phyloP scores from a whole-genome alignment of 2,888 invertebrate genomes.

The Melanostoma mellinum region DNA sequence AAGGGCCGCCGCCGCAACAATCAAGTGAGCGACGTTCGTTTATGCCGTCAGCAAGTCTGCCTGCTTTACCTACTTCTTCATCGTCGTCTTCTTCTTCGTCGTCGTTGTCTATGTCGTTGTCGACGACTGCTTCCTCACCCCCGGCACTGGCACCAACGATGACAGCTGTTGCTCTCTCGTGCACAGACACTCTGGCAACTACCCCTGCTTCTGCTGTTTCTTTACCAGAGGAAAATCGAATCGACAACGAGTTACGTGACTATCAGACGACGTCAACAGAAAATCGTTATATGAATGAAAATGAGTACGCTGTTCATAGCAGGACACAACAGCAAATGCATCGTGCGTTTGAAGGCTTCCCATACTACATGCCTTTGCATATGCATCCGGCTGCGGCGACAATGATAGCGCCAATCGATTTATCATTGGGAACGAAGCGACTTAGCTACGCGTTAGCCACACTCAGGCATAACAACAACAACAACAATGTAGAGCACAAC shows the following conservation, averaged over 20 bases:
- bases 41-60: slow-evolving; percentile 77
- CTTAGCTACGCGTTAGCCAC: slow-evolving; percentile 51
- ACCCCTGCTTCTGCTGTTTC: slow-evolving; percentile 31
- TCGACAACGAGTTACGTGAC: slow-evolving; percentile 74
- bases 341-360: slow-evolving; percentile 70
- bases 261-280: slow-evolving; percentile 71
- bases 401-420: slow-evolving; percentile 79
- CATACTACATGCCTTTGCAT: slow-evolving; percentile 63
- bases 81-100: slow-evolving; percentile 67
- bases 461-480: slow-evolving; percentile 12
- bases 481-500: slow-evolving; percentile 37
- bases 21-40: slow-evolving; percentile 74
- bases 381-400: slow-evolving; percentile 67
- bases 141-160: slow-evolving; percentile 54
- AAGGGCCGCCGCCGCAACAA: slow-evolving; percentile 66
- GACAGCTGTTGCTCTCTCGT: slow-evolving; percentile 70
- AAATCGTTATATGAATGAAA: slow-evolving; percentile 74
- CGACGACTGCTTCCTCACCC: slow-evolving; percentile 65
- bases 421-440: slow-evolving; percentile 77
- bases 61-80: slow-evolving; percentile 74
- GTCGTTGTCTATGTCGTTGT: slow-evolving; percentile 45
- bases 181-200: slow-evolving; percentile 69
- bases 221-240: slow-evolving; percentile 69
- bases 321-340: slow-evolving; percentile 52
- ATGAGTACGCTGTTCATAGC: slow-evolving; percentile 70